Percentiles rank a stretch among this genome's conserved stretches.
phyloP scores from a whole-genome alignment of 2,888 invertebrate genomes.

The Meghimatium bilineatum region DNA sequence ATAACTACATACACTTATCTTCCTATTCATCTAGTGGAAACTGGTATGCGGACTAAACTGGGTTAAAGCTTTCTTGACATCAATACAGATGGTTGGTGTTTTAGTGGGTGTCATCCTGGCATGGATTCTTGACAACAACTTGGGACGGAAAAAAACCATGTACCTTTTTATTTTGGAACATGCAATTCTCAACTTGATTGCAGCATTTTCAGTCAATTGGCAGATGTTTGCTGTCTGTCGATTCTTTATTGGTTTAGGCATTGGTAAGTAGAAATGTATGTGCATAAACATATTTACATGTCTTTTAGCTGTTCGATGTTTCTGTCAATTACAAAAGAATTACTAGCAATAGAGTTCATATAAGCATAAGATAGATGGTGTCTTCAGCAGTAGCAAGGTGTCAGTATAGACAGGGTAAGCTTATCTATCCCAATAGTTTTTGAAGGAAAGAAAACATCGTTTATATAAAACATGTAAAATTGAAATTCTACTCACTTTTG shows the following conservation, averaged over 20 bases:
- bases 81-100: conserved; percentile 51
- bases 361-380: too few species aligned
- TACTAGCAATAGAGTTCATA: too few species aligned
- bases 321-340: too few species aligned
- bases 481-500: too few species aligned
- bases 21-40: conserved; percentile 46
- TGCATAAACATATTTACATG: too few species aligned
- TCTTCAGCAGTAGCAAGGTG: too few species aligned
- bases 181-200: conserved; percentile 52
- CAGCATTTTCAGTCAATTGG: conserved; percentile 61
- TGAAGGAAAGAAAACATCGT: too few species aligned
- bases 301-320: too few species aligned
- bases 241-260: conserved; percentile 48
- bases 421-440: too few species aligned
- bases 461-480: too few species aligned
- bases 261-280: conserved; percentile 30
- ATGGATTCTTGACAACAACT: conserved; percentile 57
- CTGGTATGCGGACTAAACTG: conserved; percentile 49
- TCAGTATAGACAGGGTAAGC: too few species aligned
- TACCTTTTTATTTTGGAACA: conserved; percentile 53
- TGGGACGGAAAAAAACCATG: conserved; percentile 62
- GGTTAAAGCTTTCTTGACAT: conserved; percentile 44
- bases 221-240: conserved; percentile 58
- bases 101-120: conserved; percentile 48
- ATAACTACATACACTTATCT: too few species aligned